phyloP scores from a whole-genome alignment of 2,113 vertebrate genomes.

The Cyanoramphus novaezelandiae region DNA sequence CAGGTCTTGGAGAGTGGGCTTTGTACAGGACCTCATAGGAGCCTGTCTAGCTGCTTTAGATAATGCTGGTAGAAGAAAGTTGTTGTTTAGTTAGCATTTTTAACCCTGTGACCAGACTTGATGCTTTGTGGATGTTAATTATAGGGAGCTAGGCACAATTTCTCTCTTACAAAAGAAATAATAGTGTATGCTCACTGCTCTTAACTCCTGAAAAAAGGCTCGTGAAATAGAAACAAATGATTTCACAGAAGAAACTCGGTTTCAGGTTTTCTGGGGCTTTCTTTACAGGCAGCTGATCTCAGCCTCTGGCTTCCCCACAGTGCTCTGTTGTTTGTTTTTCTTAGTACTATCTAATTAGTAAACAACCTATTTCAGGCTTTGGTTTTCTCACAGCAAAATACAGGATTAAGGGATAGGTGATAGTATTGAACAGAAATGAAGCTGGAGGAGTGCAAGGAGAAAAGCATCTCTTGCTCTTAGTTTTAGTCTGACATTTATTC shows the following conservation, averaged over 20 bases:
- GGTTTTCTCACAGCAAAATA: neutral
- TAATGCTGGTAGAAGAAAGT: neutral
- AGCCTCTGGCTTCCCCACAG: neutral
- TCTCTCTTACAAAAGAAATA: neutral
- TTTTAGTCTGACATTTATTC: neutral
- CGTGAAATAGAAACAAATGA: neutral
- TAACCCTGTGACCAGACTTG: neutral
- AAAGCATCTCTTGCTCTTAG: neutral
- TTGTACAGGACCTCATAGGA: neutral
- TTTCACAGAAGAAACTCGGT: neutral
- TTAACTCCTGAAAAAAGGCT: neutral
- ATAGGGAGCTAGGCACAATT: neutral
- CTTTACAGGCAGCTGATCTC: neutral
- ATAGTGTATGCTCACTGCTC: neutral
- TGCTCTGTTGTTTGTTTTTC: neutral
- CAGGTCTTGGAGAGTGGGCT: neutral
- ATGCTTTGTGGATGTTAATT: neutral
- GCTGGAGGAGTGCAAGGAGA: neutral
- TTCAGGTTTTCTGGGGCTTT: neutral
- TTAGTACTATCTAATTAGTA: neutral
- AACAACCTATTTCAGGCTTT: neutral
- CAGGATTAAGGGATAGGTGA: neutral
- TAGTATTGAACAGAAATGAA: neutral
- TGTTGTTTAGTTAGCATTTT: neutral
- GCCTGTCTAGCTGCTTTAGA: neutral